Base-by-base conservation (phyloP, 1,140 invertebrate species). In the Ephestia elutella region DNA sequence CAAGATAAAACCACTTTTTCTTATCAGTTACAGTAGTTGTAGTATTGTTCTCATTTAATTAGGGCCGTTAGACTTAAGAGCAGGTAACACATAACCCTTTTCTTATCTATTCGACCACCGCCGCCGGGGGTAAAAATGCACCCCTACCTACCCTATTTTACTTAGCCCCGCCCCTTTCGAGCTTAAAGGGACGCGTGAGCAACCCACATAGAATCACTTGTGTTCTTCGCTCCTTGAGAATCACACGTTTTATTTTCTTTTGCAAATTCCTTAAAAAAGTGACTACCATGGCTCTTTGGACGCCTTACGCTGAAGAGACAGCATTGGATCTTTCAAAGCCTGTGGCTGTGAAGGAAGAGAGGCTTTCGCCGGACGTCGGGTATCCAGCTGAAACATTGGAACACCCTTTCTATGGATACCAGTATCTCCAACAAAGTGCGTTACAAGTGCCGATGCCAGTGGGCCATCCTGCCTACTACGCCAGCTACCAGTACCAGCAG, bases 241-340 rank as follows among this genome's bases (percentile, higher is more conserved):
- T 25, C 21, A 25, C 32, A 35, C 32, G 8, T 35, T 9, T 5
- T 13, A 35, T 5, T 11, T 35, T 35, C 13, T 11, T 9, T 35
- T 35, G 4, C 32, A 35, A 13, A 11, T 35, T 35, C 8, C 32
- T 9, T 13, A 13, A 9, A 35, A 35, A 35, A 9, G 8, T 35
- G 32, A 35, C 32, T 13, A 62, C 28, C 48, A 71, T 71, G 69
- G 54, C 70, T 51, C 60, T 79, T 1, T 78, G 73, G 71, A 76
- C 75, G 18, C 71, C 75, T 9, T 78, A 80, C 53, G 75, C 71
- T 20, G 76, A 81, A 17, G 57, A 75, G 54, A 64, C 63, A 13
- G 69, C 71, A 2, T 19, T 81, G 57, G 78, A 79, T 55, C 69
- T 81, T 13, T 72, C 63, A 19, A 71, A 71, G 48, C 65, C 54